A percentile compares a stretch with the other conserved stretches of the same genome.
These are phyloP conservation scores for Ashinkailepas kermadecensis DNA, from an alignment of 2,888 invertebrate species.

Conservation along the genomic window DNA sequence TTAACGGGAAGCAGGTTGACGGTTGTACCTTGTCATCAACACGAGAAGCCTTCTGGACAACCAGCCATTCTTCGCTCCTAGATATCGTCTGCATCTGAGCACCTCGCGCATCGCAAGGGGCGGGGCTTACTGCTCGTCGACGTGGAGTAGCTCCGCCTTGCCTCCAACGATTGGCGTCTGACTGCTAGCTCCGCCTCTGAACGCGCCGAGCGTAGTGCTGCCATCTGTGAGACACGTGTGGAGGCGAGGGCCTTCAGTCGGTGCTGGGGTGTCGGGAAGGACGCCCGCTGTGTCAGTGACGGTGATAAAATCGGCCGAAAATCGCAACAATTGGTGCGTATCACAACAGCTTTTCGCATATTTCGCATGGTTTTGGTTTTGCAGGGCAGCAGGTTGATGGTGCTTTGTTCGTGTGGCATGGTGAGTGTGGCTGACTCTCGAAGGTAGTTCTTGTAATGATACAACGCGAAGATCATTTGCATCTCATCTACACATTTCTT, in stretches of 20 bases:
- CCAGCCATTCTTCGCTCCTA: not conserved
- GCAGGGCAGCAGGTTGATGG: too few relatives aligned
- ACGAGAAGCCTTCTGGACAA: not conserved
- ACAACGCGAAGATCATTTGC: too few relatives aligned
- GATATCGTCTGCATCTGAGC: not conserved
- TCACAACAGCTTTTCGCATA: too few relatives aligned
- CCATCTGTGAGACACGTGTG: not conserved
- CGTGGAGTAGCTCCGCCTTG: not conserved
- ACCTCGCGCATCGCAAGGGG: not conserved
- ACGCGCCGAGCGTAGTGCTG: not conserved
- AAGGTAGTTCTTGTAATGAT: too few relatives aligned
- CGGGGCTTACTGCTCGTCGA: not conserved
- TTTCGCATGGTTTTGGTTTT: too few relatives aligned
- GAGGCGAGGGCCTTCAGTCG: not conserved
- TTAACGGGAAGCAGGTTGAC: not conserved
- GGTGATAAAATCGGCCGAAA: not conserved
- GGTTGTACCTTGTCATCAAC: not conserved
- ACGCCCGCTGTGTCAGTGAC: not conserved
- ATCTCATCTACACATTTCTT: too few relatives aligned
- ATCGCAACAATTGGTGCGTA: conserved; percentile 15
- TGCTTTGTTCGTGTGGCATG: too few relatives aligned
- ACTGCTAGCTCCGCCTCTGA: not conserved
- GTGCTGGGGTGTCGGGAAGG: not conserved
- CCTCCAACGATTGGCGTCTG: not conserved
- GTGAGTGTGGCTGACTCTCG: too few relatives aligned